Base-by-base conservation (phyloP, 1,140 invertebrate species). In the Oscheius sp. region DNA sequence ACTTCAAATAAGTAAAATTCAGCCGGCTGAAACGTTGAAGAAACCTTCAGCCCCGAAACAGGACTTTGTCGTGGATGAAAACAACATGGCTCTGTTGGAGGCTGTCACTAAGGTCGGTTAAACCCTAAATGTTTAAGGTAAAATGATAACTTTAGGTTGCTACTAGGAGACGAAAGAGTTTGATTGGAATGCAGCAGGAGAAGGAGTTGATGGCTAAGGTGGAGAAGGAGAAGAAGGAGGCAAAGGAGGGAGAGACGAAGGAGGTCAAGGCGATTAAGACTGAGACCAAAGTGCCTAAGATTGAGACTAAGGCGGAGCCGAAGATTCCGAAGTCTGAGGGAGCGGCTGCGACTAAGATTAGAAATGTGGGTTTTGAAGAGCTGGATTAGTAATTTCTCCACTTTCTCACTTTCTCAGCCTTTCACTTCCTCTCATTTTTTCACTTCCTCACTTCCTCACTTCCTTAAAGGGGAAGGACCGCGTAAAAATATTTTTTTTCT, bases 331-430 rank as follows among this genome's bases (percentile, higher is more conserved):
- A 65, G 35, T 34, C 59, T 28, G 70, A 73, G 38, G 70, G 70
- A 65, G 70, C 70, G 15, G 62, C 62, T 0, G 70, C 70, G 13
- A 73, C 70, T 10, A 73, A 62, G 35, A 73, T 73, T 31, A 65
- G 70, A 66, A 73, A 73, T 58, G 59, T 64, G 26, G 35, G 45
- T n/a, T n/a, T n/a, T n/a, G n/a, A n/a, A n/a, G n/a, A n/a, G n/a
- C n/a, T n/a, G n/a, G n/a, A n/a, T n/a, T n/a, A n/a, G n/a, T n/a
- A n/a, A n/a, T n/a, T n/a, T n/a, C n/a, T n/a, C n/a, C n/a, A n/a
- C n/a, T n/a, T n/a, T n/a, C n/a, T n/a, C n/a, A n/a, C n/a, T n/a
- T n/a, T n/a, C n/a, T n/a, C n/a, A n/a, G n/a, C n/a, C n/a, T n/a
- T n/a, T n/a, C n/a, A n/a, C n/a, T n/a, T n/a, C n/a, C n/a, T n/a